A percentile compares a stretch with the other conserved stretches of the same genome.
phyloP scores from a whole-genome alignment of 2,113 vertebrate species.

The Bambusicola thoracicus region DNA sequence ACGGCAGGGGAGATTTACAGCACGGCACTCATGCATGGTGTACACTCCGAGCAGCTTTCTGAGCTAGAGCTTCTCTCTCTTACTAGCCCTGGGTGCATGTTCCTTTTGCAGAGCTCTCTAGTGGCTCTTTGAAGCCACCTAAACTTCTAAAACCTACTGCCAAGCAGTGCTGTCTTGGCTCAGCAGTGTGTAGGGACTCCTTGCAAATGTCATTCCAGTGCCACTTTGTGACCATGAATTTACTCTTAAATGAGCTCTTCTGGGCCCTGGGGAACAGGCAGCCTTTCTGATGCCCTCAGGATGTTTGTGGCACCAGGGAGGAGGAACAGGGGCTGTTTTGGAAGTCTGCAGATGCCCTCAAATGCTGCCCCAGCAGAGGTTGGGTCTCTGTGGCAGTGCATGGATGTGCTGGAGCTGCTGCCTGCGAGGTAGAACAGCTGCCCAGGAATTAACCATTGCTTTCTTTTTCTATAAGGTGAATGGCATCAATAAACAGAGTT shows the following conservation, averaged over 20 bases:
- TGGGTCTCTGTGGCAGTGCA: neutral
- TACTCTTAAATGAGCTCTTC: neutral
- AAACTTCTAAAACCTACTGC: neutral
- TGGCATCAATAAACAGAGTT: neutral
- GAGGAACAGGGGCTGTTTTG: neutral
- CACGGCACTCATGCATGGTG: fast-evolving
- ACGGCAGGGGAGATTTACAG: neutral
- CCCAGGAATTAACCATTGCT: neutral
- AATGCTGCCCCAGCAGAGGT: neutral
- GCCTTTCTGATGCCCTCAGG: neutral
- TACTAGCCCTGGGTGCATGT: neutral
- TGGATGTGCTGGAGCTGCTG: neutral
- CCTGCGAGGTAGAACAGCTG: slow-evolving; percentile 6
- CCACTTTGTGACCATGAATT: neutral
- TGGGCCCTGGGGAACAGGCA: neutral
- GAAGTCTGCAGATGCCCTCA: neutral
- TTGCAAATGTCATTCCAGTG: neutral
- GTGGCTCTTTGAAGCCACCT: neutral
- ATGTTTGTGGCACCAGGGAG: neutral
- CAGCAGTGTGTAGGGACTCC: neutral
- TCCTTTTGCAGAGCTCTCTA: neutral
- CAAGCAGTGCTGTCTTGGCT: neutral
- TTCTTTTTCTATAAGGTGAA: neutral
- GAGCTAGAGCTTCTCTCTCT: neutral
- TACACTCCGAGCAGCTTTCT: neutral